Base-by-base conservation (phyloP, 2,888 invertebrate species). In the Augochlorella aurata region DNA sequence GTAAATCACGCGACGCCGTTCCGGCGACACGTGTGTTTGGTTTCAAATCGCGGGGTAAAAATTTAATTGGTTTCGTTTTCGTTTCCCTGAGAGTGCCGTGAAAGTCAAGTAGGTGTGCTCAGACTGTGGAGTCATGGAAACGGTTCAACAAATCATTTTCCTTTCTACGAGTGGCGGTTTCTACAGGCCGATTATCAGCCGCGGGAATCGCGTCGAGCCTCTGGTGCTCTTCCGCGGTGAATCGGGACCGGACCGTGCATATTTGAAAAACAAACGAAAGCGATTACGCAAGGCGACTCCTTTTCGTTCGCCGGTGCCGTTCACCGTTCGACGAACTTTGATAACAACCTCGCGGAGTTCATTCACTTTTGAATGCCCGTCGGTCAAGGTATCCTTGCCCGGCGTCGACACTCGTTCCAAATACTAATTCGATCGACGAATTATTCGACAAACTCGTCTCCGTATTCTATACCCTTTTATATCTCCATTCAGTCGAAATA, bases 201-300 rank as follows among this genome's bases (percentile, higher is more conserved):
- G 5, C 67, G 29, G 21, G 45, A 47, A 80, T 80, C 78, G 71
- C 66, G 24, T 16, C 18, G n/a, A n/a, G 49, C 49, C n/a, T 52
- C 12, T 58, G 14, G 24, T 29, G 68, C 67, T 81, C 79, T 81
- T 79, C 79, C 80, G 63, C 44, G 65, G 38, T 58, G 81, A 81
- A 81, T 81, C 81, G 50, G 74, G n/a, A 79, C 73, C 52, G 79
- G 49, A 63, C 14, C 52, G 44, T 52, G 67, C 67, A 75, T 75
- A 74, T 81, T 81, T 71, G 67, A 82, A 81, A 81, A 82, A 82
- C 82, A 81, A 82, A 81, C 76, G 81, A 72, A 82, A 81, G 82
- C 68, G 58, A 76, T 82, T 81, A 77, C 72, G 81, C 72, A 82
- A 82, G 69, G 14, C 81, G 65, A 65, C 52, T 63, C 49, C 69